Conservation (phyloP, 1,140 invertebrate species). For the Hesperophylax magnus region DNA sequence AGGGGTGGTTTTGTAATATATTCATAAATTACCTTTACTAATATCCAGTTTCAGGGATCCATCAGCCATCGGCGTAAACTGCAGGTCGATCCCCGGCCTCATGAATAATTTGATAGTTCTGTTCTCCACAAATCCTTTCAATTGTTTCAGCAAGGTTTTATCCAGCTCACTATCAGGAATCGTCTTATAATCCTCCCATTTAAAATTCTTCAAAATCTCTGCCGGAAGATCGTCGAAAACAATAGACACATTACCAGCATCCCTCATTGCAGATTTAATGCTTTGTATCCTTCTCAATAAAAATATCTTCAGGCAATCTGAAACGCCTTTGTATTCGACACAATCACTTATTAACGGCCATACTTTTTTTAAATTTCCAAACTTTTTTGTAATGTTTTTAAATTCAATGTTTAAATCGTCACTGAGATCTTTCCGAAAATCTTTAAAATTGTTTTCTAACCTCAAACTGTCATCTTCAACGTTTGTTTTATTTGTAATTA, state of each 20-base stretch:
- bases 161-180: conserved; percentile 62
- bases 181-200: conserved; percentile 63
- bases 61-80: conserved; percentile 61
- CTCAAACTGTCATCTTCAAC: neutral
- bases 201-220: conserved; percentile 59
- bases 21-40: conserved; percentile 60
- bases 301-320: conserved; percentile 67
- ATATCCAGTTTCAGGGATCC: conserved; percentile 63
- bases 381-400: neutral
- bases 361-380: conserved; percentile 17
- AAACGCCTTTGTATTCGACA: conserved; percentile 60
- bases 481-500: conserved; percentile 4
- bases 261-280: conserved; percentile 56
- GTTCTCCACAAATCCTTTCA: conserved; percentile 61
- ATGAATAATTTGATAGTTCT: conserved; percentile 61
- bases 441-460: neutral
- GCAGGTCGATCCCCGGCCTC: conserved; percentile 60
- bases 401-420: neutral
- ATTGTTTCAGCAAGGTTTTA: conserved; percentile 61
- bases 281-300: conserved; percentile 63
- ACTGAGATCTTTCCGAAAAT: neutral
- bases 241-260: conserved; percentile 55
- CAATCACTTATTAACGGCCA: conserved; percentile 60
- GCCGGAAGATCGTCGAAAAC: conserved; percentile 53
- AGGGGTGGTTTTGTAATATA: neutral